These are phyloP conservation scores for Empidonax alnorum DNA, from an alignment of 2,113 vertebrate genomes.

Conservation along the genomic window DNA sequence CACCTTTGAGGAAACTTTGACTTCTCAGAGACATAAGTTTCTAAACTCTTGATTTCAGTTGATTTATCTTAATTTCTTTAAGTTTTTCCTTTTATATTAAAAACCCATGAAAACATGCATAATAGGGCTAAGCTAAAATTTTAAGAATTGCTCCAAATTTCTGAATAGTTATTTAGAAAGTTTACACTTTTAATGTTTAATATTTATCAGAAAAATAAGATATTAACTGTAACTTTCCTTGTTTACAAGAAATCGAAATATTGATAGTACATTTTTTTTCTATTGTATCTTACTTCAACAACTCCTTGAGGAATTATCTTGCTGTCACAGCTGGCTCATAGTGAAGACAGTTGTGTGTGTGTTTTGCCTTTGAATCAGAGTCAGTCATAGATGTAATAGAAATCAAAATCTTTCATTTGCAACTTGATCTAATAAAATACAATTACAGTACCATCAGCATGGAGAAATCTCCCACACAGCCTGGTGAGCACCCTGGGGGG, in stretches of 20 bases:
- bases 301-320: neutral
- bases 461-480: constrained; percentile 27
- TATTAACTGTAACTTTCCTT: accelerated
- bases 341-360: neutral
- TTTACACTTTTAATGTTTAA: neutral
- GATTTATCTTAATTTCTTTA: neutral
- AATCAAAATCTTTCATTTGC: constrained; percentile 37
- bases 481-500: constrained; percentile 28
- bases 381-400: neutral
- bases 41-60: neutral
- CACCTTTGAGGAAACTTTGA: neutral
- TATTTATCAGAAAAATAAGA: neutral
- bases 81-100: neutral
- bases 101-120: accelerated
- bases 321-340: neutral
- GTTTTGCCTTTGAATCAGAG: neutral
- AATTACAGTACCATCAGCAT: constrained; percentile 13
- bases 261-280: neutral
- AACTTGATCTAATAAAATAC: constrained; percentile 40
- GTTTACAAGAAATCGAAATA: neutral
- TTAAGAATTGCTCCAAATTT: neutral
- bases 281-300: neutral
- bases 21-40: neutral
- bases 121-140: neutral
- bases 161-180: neutral